Percentiles rank a stretch among this genome's conserved stretches.
phyloP scores from a whole-genome alignment of 37 sponge, comb jelly and placozoan genomes.

The Hexactinellida sp. region DNA sequence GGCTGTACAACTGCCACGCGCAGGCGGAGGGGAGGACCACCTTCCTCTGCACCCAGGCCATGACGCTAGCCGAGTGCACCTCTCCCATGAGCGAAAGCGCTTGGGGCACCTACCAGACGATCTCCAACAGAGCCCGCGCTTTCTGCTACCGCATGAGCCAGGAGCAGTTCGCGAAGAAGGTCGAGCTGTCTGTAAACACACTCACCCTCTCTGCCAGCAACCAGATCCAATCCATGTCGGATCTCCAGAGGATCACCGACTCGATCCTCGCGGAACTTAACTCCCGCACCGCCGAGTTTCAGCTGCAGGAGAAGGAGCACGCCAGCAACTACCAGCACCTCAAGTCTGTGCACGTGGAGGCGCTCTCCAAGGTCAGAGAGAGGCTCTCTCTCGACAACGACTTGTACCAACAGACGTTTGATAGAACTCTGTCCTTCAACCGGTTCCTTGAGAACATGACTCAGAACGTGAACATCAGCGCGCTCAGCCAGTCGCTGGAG shows the following conservation, averaged over 20 bases:
- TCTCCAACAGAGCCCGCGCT: conserved; percentile 64
- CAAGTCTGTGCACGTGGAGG: neutral
- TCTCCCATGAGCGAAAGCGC: conserved; percentile 45
- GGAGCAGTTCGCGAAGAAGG: conserved; percentile 49
- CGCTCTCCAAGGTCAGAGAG: conserved; percentile 1
- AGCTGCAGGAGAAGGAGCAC: conserved; percentile 19
- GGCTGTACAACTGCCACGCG: conserved; percentile 59
- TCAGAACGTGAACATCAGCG: neutral
- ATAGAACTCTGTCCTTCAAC: neutral
- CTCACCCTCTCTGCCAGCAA: conserved; percentile 37
- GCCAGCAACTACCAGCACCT: conserved; percentile 24
- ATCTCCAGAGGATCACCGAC: neutral
- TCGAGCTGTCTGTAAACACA: conserved; percentile 50
- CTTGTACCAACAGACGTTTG: neutral
- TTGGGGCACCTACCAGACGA: conserved; percentile 76
- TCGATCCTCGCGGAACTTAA: neutral
- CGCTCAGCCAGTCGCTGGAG: neutral
- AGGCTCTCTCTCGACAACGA: neutral
- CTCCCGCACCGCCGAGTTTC: neutral
- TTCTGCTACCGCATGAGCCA: conserved; percentile 65
- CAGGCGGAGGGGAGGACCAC: conserved; percentile 40
- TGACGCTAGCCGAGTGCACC: conserved; percentile 70
- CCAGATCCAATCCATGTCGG: conserved; percentile 25
- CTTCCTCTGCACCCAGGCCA: conserved; percentile 47
- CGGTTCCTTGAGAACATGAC: neutral